phyloP scores from a whole-genome alignment of 2,113 vertebrate species.

The Bufo bufo region DNA sequence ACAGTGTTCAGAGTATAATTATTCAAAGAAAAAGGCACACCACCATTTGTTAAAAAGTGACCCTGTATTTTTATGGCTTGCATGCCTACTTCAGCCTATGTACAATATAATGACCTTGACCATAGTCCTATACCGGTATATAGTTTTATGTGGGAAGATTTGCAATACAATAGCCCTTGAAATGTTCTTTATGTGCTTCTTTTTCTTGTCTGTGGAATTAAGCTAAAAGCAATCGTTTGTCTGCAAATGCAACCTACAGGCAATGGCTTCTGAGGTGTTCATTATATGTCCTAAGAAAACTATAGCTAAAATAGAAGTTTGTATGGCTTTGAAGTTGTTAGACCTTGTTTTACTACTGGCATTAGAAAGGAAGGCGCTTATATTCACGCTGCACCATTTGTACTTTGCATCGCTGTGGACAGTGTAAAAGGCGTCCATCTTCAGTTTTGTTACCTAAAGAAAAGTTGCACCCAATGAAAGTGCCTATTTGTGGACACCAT shows the following conservation, averaged over 20 bases:
- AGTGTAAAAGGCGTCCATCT: background rate
- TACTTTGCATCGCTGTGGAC: background rate
- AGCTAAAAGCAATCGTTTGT: constrained; percentile 17
- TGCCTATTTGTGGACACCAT: background rate
- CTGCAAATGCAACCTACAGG: background rate
- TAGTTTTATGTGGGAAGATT: background rate
- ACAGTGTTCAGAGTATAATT: constrained; percentile 19
- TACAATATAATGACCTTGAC: constrained; percentile 11
- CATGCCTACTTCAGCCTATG: constrained; percentile 6
- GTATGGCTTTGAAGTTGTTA: too few species aligned
- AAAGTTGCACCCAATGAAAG: background rate
- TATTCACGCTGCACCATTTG: background rate
- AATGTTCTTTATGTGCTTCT: constrained; percentile 10
- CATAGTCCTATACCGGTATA: background rate
- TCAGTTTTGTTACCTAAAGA: background rate
- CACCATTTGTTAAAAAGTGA: background rate
- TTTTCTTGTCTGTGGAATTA: constrained; percentile 14
- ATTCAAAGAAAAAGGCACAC: background rate
- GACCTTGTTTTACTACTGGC: too few species aligned
- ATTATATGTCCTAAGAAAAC: background rate
- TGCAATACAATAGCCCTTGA: constrained; percentile 13
- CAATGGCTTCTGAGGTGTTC: background rate
- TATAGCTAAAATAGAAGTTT: constrained; percentile 3
- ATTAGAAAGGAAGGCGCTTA: background rate
- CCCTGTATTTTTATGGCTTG: constrained; percentile 23